Base-by-base conservation (phyloP, 2,797 vertebrate species). In the Apogon talboti region DNA sequence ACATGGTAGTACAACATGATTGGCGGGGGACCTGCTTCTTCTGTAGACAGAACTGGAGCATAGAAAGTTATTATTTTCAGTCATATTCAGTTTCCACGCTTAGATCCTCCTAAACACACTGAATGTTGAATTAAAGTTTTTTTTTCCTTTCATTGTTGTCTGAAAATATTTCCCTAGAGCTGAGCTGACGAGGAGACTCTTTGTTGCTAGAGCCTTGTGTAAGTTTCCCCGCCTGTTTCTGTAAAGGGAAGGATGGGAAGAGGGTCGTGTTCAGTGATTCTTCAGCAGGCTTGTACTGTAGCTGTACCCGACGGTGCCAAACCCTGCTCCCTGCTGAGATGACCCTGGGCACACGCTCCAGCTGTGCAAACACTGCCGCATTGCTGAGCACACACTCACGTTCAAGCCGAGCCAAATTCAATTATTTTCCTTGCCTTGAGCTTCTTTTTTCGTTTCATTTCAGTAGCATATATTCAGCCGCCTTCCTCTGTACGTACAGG, bases 341-440 rank as follows among this genome's bases (percentile, higher is more conserved):
- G 80, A 90, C 82, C 86, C 82, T 70, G 84, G 85, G 82, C 82
- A 83, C 72, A 64, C 37, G 33, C 61, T 82, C 82, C 89, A 92
- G 91, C 89, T 92, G 89, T 89, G 76, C 87, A 93, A 92, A 92
- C 88, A 91, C 50, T 62, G 63, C 77, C 70, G 45, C 76, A 78
- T 80, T 80, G 74, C 84, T 80, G 79, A 89, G 67, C 84, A 85
- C 82, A 78, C 81, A 85, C 66, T 84, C 66, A 57, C 57, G 45
- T 86, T 80, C 67, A 80, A 66, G 45, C 79, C 24, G 56, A 79
- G 85, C 88, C 90, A 91, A 92, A 90, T 92, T 78, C 80, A 87
- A 87, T 88, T 85, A 89, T 90, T 90, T 87, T 76, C 76, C 76
- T 87, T 81, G 83, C 81, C 74, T 81, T 78, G 70, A 83, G 61